phyloP scores from a whole-genome alignment of 2,113 vertebrate species.

The Odocoileus hemionus region DNA sequence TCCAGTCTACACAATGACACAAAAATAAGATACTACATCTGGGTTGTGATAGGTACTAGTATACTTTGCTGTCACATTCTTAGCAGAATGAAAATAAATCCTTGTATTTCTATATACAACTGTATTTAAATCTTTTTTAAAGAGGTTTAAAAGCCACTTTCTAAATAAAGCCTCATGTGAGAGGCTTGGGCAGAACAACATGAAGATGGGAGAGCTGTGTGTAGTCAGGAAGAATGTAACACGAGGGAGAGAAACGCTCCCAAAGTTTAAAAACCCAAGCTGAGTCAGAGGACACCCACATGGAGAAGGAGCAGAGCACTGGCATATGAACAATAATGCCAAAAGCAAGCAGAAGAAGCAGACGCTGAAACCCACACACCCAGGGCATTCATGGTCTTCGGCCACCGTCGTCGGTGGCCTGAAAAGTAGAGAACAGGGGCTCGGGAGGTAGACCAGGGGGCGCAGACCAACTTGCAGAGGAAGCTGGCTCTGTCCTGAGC shows the following conservation, averaged over 20 bases:
- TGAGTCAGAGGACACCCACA: background rate
- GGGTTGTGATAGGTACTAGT: background rate
- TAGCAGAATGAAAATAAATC: background rate
- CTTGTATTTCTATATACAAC: background rate
- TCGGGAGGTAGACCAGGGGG: background rate
- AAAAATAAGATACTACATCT: background rate
- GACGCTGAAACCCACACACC: rapidly evolving
- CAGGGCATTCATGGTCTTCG: rapidly evolving
- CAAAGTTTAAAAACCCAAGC: background rate
- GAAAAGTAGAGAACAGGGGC: background rate
- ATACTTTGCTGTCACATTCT: background rate
- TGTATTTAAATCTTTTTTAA: background rate
- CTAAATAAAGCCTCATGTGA: background rate
- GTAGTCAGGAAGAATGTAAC: background rate
- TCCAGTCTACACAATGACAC: background rate
- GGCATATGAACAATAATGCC: background rate
- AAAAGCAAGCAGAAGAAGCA: background rate
- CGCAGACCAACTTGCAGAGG: rapidly evolving
- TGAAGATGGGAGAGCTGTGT: background rate
- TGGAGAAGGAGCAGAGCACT: rapidly evolving
- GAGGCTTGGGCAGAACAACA: no score
- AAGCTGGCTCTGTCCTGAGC: background rate
- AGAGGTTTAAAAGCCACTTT: background rate
- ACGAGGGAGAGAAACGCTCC: background rate
- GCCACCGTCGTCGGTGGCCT: background rate